Percentiles rank a stretch among this genome's conserved stretches.
These are phyloP conservation scores for Montipora foliosa DNA, from an alignment of 64 coral and sea anemone species.

Conservation along the genomic window DNA sequence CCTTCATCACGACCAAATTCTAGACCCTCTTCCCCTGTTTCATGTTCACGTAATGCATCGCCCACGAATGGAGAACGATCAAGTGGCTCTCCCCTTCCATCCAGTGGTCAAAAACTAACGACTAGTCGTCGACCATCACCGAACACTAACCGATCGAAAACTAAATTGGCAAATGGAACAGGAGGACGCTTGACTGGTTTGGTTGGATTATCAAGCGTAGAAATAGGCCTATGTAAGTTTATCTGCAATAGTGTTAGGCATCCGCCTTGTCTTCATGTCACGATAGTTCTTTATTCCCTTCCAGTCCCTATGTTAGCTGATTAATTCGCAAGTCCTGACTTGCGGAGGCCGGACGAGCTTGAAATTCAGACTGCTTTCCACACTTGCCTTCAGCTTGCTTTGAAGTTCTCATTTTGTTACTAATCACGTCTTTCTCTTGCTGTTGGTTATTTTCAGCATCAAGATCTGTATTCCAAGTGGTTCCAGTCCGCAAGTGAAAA, in stretches of 20 bases:
- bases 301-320: too few relatives aligned
- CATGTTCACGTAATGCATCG: constrained; percentile 78
- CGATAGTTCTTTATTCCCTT: background rate
- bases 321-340: too few relatives aligned
- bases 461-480: constrained; percentile 88
- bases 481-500: constrained; percentile 64
- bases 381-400: background rate
- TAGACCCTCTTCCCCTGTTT: constrained; percentile 73
- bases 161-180: constrained; percentile 29
- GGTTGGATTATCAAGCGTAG: background rate
- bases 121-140: constrained; percentile 30
- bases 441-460: constrained; percentile 47
- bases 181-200: constrained; percentile 12
- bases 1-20: constrained; percentile 69
- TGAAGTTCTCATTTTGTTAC: background rate
- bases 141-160: constrained; percentile 25
- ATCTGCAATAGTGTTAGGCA: background rate
- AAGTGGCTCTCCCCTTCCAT: constrained; percentile 51
- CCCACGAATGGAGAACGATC: constrained; percentile 42
- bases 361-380: too few relatives aligned
- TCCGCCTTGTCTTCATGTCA: background rate
- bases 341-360: too few relatives aligned
- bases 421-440: background rate
- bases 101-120: constrained; percentile 33
- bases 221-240: constrained; percentile 2